These are phyloP conservation scores for Saturnia pavonia DNA, from an alignment of 2,888 invertebrate species.

Conservation along the genomic window DNA sequence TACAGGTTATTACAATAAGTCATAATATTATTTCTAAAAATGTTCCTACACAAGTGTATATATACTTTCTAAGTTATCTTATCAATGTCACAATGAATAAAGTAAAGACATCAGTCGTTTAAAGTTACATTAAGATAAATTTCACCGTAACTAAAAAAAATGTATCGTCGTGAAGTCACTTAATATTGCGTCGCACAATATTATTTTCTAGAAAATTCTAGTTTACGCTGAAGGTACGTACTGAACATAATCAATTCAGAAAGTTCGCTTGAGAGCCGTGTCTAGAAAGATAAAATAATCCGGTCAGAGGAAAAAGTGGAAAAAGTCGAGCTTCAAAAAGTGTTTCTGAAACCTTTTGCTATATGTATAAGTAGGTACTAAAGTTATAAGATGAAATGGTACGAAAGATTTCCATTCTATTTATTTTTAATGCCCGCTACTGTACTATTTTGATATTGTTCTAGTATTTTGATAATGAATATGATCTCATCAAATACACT, in stretches of 20 bases:
- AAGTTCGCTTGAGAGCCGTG: slow-evolving; percentile 15
- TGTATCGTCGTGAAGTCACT: neutral
- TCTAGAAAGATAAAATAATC: slow-evolving; percentile 18
- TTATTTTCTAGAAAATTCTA: slow-evolving; percentile 2
- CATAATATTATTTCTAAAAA: too few species aligned
- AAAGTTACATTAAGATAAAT: neutral
- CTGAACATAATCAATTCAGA: slow-evolving; percentile 18
- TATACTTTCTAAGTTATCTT: neutral
- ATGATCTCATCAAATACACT: too few species aligned
- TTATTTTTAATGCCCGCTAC: neutral
- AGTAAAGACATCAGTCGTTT: neutral
- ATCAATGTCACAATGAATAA: too few species aligned
- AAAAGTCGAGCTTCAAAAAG: slow-evolving; percentile 10
- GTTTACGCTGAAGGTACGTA: slow-evolving; percentile 11
- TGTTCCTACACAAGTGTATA: too few species aligned
- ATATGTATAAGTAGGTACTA: neutral
- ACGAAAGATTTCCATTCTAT: neutral
- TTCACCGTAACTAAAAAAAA: neutral
- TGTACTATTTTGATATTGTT: too few species aligned
- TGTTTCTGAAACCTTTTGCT: neutral
- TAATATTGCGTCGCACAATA: neutral
- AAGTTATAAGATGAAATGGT: neutral
- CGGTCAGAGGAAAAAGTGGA: slow-evolving; percentile 2
- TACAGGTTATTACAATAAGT: too few species aligned
- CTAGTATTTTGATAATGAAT: too few species aligned